These are phyloP conservation scores for Chaetoderma sp. DNA, from an alignment of 2,888 invertebrate species.

Conservation along the genomic window DNA sequence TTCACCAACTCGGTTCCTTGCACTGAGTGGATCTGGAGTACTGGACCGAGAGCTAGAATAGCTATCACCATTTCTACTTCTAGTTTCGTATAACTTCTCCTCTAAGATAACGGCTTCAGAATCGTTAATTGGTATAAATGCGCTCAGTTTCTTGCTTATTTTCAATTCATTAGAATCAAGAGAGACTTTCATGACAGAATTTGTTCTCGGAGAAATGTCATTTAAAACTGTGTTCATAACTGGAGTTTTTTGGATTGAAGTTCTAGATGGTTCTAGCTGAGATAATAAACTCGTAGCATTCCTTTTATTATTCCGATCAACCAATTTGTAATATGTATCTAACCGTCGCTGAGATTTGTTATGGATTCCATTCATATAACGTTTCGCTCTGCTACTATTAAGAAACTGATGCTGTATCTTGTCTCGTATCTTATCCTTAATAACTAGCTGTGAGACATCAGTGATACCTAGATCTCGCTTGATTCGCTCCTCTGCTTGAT, in stretches of 20 bases:
- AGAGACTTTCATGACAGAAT: slow-evolving; percentile 34
- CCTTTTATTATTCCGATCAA: neutral
- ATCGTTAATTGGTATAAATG: too few species aligned
- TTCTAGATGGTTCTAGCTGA: neutral
- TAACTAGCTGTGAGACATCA: slow-evolving; percentile 41
- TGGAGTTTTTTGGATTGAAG: neutral
- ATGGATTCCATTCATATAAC: slow-evolving; percentile 23
- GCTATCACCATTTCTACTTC: neutral
- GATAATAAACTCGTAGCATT: neutral
- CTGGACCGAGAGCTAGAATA: neutral
- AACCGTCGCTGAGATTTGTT: slow-evolving; percentile 14
- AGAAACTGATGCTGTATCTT: slow-evolving; percentile 46
- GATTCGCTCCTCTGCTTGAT: too few species aligned
- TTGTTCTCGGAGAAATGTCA: slow-evolving; percentile 44
- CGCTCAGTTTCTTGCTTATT: slow-evolving; percentile 33
- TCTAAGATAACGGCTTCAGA: too few species aligned
- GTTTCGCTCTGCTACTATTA: slow-evolving; percentile 28
- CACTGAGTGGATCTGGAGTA: neutral
- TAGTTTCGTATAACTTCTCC: too few species aligned
- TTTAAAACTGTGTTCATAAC: slow-evolving; percentile 41
- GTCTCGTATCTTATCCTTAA: slow-evolving; percentile 40
- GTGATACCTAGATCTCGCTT: slow-evolving; percentile 40
- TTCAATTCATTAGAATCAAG: slow-evolving; percentile 36
- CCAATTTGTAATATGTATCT: neutral
- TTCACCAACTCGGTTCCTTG: neutral